phyloP scores from a whole-genome alignment of 2,888 invertebrate species.

The Synergus umbraculus region DNA sequence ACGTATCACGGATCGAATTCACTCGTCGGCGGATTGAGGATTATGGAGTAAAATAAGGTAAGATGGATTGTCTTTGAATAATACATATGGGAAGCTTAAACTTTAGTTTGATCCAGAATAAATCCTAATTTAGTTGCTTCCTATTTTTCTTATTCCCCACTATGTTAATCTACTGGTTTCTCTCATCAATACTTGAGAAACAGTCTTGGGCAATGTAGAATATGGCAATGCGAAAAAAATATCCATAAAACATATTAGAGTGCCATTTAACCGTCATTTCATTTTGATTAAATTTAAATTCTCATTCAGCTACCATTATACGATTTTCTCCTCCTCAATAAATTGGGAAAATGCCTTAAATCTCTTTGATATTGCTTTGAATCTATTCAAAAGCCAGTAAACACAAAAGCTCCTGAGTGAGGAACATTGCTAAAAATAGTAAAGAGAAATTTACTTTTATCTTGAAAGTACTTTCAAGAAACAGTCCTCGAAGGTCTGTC shows the following conservation, averaged over 20 bases:
- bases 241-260: neutral
- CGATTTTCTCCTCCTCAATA: neutral
- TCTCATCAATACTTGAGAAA: neutral
- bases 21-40: conserved; percentile 5
- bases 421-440: conserved; percentile 1
- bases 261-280: neutral
- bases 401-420: conserved; percentile 7
- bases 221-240: neutral
- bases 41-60: conserved; percentile 50
- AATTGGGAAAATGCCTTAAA: neutral
- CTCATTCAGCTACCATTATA: too few relatives aligned
- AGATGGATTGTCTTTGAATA: neutral
- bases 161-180: neutral
- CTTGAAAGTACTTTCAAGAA: neutral
- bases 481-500: neutral
- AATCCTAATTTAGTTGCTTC: neutral
- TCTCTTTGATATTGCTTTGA: neutral
- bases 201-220: neutral
- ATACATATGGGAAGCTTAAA: neutral
- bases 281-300: neutral
- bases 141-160: neutral
- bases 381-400: conserved; percentile 2
- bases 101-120: neutral
- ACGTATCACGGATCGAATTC: conserved; percentile 9
- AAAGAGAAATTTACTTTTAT: neutral